Percentiles rank a stretch among this genome's conserved stretches.
Evolutionary conservation across 2,888 invertebrate species (phyloP).

Genomic region (Ariolimax columbianus): DNA sequence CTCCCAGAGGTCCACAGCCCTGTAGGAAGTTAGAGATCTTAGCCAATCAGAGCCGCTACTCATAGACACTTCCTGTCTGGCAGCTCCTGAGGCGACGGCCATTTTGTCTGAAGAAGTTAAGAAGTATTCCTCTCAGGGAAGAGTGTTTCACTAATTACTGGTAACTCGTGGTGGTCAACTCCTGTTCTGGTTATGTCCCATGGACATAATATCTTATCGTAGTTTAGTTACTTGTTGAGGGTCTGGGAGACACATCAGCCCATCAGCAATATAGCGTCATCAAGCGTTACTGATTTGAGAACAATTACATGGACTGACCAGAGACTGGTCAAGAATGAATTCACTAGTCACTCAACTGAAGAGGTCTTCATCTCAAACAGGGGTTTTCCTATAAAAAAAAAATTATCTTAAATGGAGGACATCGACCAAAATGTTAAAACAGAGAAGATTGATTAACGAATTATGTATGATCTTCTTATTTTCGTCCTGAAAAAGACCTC

Average conservation of each 20-base stretch:
- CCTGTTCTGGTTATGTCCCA: slow-evolving; percentile 6
- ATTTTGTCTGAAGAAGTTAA: slow-evolving; percentile 32
- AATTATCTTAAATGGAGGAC: too few species aligned
- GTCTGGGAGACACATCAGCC: background rate
- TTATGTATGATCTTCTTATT: too few species aligned
- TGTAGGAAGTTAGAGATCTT: slow-evolving; percentile 37
- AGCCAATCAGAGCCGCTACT: slow-evolving; percentile 37
- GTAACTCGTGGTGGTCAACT: slow-evolving; percentile 38
- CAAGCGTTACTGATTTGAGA: background rate
- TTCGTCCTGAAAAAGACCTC: too few species aligned
- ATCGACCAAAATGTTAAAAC: too few species aligned
- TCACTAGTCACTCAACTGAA: background rate
- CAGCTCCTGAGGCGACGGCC: slow-evolving; percentile 18
- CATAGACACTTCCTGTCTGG: slow-evolving; percentile 34
- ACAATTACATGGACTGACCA: slow-evolving; percentile 1
- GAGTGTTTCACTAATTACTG: slow-evolving; percentile 30
- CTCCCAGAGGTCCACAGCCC: slow-evolving; percentile 31
- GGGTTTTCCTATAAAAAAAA: too few species aligned
- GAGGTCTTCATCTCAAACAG: too few species aligned
- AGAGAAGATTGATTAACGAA: too few species aligned
- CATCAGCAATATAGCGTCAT: slow-evolving; percentile 2
- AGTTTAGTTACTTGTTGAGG: slow-evolving; percentile 10
- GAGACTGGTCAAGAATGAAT: background rate
- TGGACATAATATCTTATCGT: slow-evolving; percentile 27
- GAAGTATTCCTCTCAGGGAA: slow-evolving; percentile 8